Evolutionary conservation across 2,797 vertebrate genomes (phyloP), one percentile per base, ranked within the genome.

Genomic region (Antrozous pallidus): DNA sequence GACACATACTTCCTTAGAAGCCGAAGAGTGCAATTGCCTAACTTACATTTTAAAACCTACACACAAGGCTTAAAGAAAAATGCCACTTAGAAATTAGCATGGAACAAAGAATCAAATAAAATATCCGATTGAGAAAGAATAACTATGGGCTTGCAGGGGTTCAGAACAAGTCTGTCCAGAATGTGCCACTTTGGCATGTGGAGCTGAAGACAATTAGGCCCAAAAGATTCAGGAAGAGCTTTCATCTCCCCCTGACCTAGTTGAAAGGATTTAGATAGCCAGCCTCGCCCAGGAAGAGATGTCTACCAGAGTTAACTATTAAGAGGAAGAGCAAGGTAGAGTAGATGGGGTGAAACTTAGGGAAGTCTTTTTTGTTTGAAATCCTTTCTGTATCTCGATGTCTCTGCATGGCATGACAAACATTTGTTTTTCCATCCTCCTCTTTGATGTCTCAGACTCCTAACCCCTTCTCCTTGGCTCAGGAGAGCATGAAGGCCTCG

Each of bases 31-130:
- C 47, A 54, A 85, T 91, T 96, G 91, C 75, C 80, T 84, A 89
- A 78, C 24, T 69, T 74, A 10, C 26, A 88, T 88, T 94, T 84
- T 74, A 79, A 92, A 97, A 47, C 95, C 92, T 83, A 88, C 88
- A 40, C 31, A 51, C 3, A 16, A 83, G 14, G 45, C 47, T 86
- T 63, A 49, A 40, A 69, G 71, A 28, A 81, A 87, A 88, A 89
- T 24, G 18, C 28, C 61, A 49, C 70, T 82, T 89, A 80, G 67
- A 71, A 94, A 79, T 51, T 78, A 33, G 54, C 38, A 45, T 49
- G 74, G 56, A 96, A 81, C 92, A 93, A 82, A 92, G 70, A 75
- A 38, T 12, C 16, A 58, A 78, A n/a, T 18, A 70, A 91, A 91
- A 84, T 2, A 13, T 3, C 47, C 6, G 2, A 6, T 7, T 3